These are phyloP conservation scores for Sinocyclocheilus maitianheensis DNA, from an alignment of 2,113 vertebrate genomes.

Conservation along the genomic window DNA sequence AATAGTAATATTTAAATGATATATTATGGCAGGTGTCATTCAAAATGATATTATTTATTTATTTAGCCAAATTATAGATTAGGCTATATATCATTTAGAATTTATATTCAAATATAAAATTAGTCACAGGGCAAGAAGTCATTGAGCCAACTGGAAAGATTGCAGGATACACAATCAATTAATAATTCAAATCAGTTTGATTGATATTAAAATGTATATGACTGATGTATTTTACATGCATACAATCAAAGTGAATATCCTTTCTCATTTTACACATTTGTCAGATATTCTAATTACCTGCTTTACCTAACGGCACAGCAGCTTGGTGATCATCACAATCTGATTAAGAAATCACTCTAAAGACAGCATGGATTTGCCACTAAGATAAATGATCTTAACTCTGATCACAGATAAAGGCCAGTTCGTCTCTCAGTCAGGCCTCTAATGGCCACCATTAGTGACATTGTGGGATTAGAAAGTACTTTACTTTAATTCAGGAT, in stretches of 20 bases:
- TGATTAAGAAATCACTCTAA: constrained; percentile 42
- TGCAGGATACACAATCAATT: constrained; percentile 8
- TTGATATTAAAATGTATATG: background rate
- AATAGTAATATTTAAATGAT: background rate
- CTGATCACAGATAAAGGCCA: constrained; percentile 44
- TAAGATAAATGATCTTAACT: constrained; percentile 69
- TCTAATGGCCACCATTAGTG: constrained; percentile 25
- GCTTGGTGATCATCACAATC: constrained; percentile 27
- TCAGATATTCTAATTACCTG: constrained; percentile 5
- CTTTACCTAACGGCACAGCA: background rate
- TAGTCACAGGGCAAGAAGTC: background rate
- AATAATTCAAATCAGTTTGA: background rate
- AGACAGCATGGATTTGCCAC: constrained; percentile 70
- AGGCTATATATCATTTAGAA: background rate
- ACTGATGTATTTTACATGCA: background rate
- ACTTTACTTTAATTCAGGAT: constrained; percentile 14
- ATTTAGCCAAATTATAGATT: background rate
- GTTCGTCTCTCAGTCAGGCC: background rate
- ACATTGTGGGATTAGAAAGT: constrained; percentile 27
- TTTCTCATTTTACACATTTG: background rate
- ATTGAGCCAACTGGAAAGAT: background rate
- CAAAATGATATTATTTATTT: background rate
- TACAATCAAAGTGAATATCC: background rate
- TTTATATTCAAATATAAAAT: background rate
- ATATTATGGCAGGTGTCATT: background rate